These are phyloP conservation scores for Rhinichthys osculus DNA, from an alignment of 2,797 vertebrate species.

Conservation along the genomic window DNA sequence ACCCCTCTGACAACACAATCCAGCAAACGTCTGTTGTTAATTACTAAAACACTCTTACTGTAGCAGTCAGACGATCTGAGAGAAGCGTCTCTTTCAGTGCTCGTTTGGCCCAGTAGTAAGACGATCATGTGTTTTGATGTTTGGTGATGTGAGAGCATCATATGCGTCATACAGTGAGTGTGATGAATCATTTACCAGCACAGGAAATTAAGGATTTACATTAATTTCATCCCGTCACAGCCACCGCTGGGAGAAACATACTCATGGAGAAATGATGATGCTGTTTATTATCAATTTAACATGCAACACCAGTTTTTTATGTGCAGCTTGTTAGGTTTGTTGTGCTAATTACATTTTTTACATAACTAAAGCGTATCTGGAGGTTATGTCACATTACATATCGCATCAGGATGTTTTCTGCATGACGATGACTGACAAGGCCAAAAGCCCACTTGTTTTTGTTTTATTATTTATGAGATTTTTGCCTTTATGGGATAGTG, in stretches of 20 bases:
- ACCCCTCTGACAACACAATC: background rate
- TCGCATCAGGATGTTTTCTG: background rate
- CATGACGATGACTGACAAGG: background rate
- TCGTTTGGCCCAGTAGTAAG: background rate
- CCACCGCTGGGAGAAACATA: background rate
- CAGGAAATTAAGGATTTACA: slow-evolving; percentile 17
- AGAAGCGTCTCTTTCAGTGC: background rate
- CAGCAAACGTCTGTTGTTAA: background rate
- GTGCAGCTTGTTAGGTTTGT: background rate
- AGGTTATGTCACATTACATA: background rate
- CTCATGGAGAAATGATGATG: background rate
- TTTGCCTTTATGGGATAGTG: background rate
- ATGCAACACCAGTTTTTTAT: background rate
- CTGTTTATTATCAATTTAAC: background rate
- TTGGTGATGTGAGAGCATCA: background rate
- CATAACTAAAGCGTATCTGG: background rate
- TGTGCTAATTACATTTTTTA: background rate
- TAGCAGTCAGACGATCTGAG: background rate
- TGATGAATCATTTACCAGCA: slow-evolving; percentile 34
- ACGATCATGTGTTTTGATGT: slow-evolving; percentile 1
- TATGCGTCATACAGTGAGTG: background rate
- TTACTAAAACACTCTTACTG: background rate
- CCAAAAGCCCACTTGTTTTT: background rate
- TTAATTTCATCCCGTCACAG: slow-evolving; percentile 16
- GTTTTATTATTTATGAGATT: slow-evolving; percentile 7